Conservation (phyloP, 2,888 invertebrate species). For the Sesia apiformis region DNA sequence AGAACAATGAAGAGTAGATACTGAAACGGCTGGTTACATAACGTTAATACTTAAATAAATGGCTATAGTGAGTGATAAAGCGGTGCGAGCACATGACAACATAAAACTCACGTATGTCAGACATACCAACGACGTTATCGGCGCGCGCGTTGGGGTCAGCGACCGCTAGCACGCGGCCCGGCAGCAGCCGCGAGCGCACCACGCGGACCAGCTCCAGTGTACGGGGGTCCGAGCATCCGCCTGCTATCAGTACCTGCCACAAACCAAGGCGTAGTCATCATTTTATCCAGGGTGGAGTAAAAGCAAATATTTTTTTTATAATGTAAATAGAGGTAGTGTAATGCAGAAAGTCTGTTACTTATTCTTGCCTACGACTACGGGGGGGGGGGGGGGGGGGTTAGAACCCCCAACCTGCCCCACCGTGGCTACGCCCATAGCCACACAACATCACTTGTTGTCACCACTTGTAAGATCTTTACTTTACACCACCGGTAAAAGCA, state of each 20-base stretch:
- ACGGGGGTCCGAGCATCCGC: slow-evolving; percentile 76
- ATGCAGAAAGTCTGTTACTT: too few species aligned
- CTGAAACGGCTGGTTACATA: too few species aligned
- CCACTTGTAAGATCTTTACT: too few species aligned
- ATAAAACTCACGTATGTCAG: slow-evolving; percentile 52
- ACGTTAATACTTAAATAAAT: too few species aligned
- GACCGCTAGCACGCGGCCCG: slow-evolving; percentile 80
- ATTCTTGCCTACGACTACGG: too few species aligned
- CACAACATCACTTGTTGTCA: too few species aligned
- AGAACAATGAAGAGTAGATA: too few species aligned
- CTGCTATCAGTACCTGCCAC: slow-evolving; percentile 79
- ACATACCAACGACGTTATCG: slow-evolving; percentile 60
- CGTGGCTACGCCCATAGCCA: too few species aligned
- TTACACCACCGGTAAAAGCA: too few species aligned
- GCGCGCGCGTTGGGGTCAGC: slow-evolving; percentile 76
- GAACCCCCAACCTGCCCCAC: too few species aligned
- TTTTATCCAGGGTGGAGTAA: neutral
- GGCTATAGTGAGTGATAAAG: neutral
- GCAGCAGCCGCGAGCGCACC: slow-evolving; percentile 78
- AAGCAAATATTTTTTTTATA: neutral
- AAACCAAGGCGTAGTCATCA: neutral
- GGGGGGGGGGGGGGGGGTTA: too few species aligned
- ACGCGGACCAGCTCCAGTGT: slow-evolving; percentile 79
- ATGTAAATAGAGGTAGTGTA: too few species aligned
- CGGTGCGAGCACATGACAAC: neutral